Percentiles rank a stretch among this genome's conserved stretches.
phyloP scores from a whole-genome alignment of 2,113 vertebrate species.

The Tetrao urogallus region DNA sequence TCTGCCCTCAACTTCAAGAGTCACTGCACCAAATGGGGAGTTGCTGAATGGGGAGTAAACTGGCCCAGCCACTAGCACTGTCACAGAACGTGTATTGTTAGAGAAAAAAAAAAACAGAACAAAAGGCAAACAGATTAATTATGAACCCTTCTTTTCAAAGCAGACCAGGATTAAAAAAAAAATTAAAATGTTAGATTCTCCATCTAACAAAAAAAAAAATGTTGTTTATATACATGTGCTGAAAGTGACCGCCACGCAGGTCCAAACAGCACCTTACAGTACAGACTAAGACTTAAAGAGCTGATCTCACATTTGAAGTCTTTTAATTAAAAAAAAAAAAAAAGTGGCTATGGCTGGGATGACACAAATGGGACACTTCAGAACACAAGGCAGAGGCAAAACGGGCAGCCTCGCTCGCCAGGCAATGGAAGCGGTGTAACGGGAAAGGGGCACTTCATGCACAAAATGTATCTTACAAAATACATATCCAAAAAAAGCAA shows the following conservation, averaged over 20 bases:
- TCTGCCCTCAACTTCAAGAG: conserved; percentile 39
- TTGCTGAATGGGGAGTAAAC: conserved; percentile 6
- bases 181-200: conserved; percentile 71
- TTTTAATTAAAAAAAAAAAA: conserved; percentile 71
- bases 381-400: conserved; percentile 65
- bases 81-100: conserved; percentile 27
- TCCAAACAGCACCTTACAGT: conserved; percentile 71
- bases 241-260: conserved; percentile 29
- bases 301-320: conserved; percentile 71
- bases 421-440: conserved; percentile 27
- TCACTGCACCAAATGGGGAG: background rate
- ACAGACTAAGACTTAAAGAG: conserved; percentile 76
- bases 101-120: background rate
- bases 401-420: conserved; percentile 47
- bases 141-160: conserved; percentile 67
- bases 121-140: conserved; percentile 67
- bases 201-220: conserved; percentile 52
- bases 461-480: conserved; percentile 77
- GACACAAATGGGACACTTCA: conserved; percentile 65
- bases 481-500: conserved; percentile 59
- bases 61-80: conserved; percentile 63
- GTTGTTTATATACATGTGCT: conserved; percentile 66
- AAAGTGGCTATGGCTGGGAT: conserved; percentile 69
- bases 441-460: conserved; percentile 78
- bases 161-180: conserved; percentile 39